These are phyloP conservation scores for Plestiodon gilberti DNA, from an alignment of 2,113 vertebrate genomes.

Conservation along the genomic window DNA sequence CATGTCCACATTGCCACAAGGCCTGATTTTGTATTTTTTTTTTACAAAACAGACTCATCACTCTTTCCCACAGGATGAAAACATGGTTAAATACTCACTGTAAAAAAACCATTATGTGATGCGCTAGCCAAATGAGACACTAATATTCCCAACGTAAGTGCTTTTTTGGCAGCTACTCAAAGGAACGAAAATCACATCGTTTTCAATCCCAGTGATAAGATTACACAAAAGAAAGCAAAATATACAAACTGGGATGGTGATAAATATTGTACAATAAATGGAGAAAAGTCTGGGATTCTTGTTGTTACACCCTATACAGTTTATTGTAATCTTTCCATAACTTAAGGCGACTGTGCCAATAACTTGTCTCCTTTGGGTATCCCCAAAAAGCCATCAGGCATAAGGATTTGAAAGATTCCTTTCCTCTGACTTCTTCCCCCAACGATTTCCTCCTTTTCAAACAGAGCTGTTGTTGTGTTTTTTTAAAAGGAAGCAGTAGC, in stretches of 20 bases:
- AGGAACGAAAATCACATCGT: constrained; percentile 82
- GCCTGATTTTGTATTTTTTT: constrained; percentile 22
- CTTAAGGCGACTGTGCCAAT: constrained; percentile 62
- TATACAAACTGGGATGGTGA: constrained; percentile 76
- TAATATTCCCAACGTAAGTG: constrained; percentile 78
- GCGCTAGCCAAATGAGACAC: constrained; percentile 80
- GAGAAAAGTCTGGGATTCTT: constrained; percentile 66
- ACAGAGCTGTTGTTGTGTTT: constrained; percentile 37
- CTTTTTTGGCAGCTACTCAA: constrained; percentile 86
- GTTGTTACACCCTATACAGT: constrained; percentile 67
- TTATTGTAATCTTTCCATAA: constrained; percentile 71
- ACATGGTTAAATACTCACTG: constrained; percentile 76
- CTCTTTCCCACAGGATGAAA: constrained; percentile 79
- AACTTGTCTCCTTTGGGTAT: constrained; percentile 66
- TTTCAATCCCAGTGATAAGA: constrained; percentile 79
- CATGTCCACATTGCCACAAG: constrained; percentile 75
- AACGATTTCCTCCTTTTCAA: constrained; percentile 74
- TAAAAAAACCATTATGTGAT: constrained; percentile 80
- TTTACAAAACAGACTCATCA: constrained; percentile 72
- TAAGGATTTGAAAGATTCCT: constrained; percentile 69
- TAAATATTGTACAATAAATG: constrained; percentile 76
- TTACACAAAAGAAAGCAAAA: constrained; percentile 80
- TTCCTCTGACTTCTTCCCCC: constrained; percentile 72
- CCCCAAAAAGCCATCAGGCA: constrained; percentile 55
- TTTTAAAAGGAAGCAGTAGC: constrained; percentile 70